phyloP scores from a whole-genome alignment of 2,113 vertebrate genomes.

The Atrichornis clamosus region DNA sequence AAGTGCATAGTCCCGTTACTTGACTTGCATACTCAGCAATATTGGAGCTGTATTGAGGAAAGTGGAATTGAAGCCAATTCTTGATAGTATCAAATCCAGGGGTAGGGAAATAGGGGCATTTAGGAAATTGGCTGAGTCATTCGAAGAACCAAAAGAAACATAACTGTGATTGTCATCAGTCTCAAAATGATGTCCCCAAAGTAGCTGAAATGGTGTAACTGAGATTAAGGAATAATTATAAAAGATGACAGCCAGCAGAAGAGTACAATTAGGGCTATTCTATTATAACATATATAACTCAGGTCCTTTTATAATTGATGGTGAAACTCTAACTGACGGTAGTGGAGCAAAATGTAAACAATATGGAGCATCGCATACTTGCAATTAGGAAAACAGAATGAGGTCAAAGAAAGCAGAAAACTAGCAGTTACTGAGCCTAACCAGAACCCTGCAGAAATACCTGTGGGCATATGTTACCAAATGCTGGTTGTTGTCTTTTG shows the following conservation, averaged over 20 bases:
- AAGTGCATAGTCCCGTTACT: neutral
- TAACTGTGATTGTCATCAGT: neutral
- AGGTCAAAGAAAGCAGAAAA: neutral
- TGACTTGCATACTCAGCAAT: neutral
- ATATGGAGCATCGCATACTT: neutral
- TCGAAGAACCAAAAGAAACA: neutral
- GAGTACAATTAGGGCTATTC: neutral
- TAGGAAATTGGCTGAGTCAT: neutral
- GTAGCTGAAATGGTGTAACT: neutral
- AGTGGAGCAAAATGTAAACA: neutral
- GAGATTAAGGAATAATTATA: neutral
- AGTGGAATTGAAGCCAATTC: neutral
- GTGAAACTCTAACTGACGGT: neutral
- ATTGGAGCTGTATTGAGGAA: neutral
- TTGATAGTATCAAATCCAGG: neutral
- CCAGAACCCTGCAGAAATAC: neutral
- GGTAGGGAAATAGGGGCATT: rapidly evolving
- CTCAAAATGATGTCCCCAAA: neutral
- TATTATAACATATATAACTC: neutral
- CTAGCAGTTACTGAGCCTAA: neutral
- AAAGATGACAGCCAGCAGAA: neutral
- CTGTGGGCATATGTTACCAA: neutral
- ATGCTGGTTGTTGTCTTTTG: neutral
- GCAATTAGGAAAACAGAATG: neutral
- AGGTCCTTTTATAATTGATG: neutral